Evolutionary conservation across 2,113 vertebrate genomes (phyloP).

Genomic region (Benitochromis conjunctus): DNA sequence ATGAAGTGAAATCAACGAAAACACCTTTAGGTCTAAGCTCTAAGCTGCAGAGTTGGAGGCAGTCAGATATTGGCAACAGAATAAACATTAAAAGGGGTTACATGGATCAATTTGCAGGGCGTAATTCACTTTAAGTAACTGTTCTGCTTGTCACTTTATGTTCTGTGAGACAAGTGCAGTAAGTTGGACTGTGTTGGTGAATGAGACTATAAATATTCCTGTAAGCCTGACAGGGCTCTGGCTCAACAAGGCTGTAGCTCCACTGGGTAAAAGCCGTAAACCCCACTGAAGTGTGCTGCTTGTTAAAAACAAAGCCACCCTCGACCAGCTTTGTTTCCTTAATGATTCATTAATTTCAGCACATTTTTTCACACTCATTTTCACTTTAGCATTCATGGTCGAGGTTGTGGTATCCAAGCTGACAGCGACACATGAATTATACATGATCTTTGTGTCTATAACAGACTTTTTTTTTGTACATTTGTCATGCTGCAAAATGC

Average conservation of each 20-base stretch:
- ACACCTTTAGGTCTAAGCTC: not conserved
- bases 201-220: conserved; percentile 20
- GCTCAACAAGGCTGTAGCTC: not conserved
- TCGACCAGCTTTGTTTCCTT: not conserved
- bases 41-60: not conserved
- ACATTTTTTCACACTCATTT: not conserved
- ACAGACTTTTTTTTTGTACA: not conserved
- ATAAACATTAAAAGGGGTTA: not conserved
- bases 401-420: not conserved
- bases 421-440: conserved; percentile 1
- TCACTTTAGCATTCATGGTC: not conserved
- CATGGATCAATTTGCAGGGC: not conserved
- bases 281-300: not conserved
- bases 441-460: not conserved
- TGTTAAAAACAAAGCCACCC: conserved; percentile 21
- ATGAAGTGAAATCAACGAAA: not conserved
- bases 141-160: conserved; percentile 10
- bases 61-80: not conserved
- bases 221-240: not conserved
- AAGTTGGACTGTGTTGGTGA: not conserved
- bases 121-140: conserved; percentile 15
- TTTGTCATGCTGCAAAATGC: not conserved
- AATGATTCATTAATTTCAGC: conserved; percentile 10
- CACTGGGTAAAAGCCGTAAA: conserved; percentile 7
- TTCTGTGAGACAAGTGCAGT: conserved; percentile 3